Evolutionary conservation across 2,113 vertebrate genomes (phyloP), one percentile per base, ranked within the genome.

Genomic region (Ictalurus furcatus): DNA sequence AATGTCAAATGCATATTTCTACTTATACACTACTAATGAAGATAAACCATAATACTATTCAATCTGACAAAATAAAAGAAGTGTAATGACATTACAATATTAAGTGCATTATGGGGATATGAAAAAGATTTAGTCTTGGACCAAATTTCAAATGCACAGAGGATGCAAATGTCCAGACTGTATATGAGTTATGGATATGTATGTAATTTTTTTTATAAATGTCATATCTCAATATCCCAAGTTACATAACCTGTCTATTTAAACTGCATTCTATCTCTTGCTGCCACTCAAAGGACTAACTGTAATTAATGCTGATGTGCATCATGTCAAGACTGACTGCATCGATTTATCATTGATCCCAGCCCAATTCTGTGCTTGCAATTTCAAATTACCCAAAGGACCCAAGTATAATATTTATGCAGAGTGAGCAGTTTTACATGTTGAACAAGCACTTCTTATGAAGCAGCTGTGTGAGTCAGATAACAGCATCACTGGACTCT

Each of bases 331-430:
- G 73, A 91, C 89, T 84, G 90, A 92, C 87, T 84, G 61, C 90
- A 91, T 94, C 90, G 88, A 92, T 94, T 93, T 93, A 93, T 92
- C 92, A 92, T 93, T 90, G 91, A 93, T 93, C 87, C 92, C 87
- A 92, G 59, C 34, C 88, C 73, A 89, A 93, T 92, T 92, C 69
- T 54, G 73, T 21, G 4, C 80, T 78, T 78, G 78, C 73, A 59
- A 86, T 67, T 90, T 81, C 88, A 83, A 79, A 92, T 92, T 79
- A 91, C 87, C 87, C 85, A 21, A 79, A 89, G 90, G 88, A 85
- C 34, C 92, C 81, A 90, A 52, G 87, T 71, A 58, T 92, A 73
- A 73, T 86, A 82, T 89, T 88, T 65, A 83, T 88, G 73, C 84
- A 83, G 67, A 88, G 71, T 90, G 61, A 56, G 85, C 81, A 61